These are phyloP conservation scores for Phoronis australis DNA, from an alignment of 2,888 invertebrate species.

Conservation along the genomic window DNA sequence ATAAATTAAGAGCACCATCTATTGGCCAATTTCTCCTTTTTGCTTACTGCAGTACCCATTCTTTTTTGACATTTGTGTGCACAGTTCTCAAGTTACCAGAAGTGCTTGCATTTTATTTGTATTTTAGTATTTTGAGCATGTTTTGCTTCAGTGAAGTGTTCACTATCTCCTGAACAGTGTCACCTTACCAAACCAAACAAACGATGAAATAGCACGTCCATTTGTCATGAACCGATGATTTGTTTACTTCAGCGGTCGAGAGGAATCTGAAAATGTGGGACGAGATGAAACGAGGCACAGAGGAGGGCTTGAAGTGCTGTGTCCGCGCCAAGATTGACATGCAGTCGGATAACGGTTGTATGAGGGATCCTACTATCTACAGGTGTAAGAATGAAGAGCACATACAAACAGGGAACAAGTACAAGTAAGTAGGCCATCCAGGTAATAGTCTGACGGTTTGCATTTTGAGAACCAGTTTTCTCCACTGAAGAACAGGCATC, in stretches of 20 bases:
- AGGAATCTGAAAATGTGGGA: slow-evolving; percentile 86
- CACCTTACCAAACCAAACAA: neutral
- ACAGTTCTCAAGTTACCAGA: neutral
- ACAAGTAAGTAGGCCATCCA: slow-evolving; percentile 82
- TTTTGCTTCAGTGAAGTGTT: too few species aligned
- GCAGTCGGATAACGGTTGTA: slow-evolving; percentile 89
- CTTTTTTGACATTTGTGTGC: neutral
- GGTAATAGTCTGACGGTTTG: too few species aligned
- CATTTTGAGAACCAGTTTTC: too few species aligned
- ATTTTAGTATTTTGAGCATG: too few species aligned
- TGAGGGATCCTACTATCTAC: slow-evolving; percentile 98
- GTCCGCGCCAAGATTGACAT: slow-evolving; percentile 97
- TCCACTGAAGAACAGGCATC: too few species aligned
- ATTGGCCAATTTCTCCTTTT: too few species aligned
- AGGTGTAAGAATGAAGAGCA: slow-evolving; percentile 94
- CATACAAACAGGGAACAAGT: slow-evolving; percentile 86
- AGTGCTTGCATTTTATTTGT: too few species aligned
- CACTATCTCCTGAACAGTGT: too few species aligned
- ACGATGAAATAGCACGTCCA: neutral
- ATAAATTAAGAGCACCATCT: too few species aligned
- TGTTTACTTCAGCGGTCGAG: slow-evolving; percentile 67
- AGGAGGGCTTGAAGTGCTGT: slow-evolving; percentile 78
- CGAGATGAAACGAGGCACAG: slow-evolving; percentile 85
- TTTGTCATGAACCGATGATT: too few species aligned
- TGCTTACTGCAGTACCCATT: too few species aligned